A percentile compares a stretch with the other conserved stretches of the same genome.
Conservation (phyloP, 2,113 vertebrate genomes). For the Amia ocellicauda region DNA sequence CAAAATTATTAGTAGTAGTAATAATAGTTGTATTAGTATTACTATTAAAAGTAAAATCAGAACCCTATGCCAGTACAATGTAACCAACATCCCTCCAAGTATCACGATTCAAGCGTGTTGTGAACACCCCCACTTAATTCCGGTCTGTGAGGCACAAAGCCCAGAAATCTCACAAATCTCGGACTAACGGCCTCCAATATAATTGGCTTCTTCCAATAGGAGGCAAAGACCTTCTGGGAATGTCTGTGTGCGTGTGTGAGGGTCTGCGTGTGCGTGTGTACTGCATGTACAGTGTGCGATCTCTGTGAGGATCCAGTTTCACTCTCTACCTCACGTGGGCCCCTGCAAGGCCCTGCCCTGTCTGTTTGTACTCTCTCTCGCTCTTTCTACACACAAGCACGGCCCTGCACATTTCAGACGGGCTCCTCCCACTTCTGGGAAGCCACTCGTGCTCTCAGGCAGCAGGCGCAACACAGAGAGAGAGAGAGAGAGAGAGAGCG, state of each 20-base stretch:
- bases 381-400: conserved; percentile 12
- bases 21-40: too few relatives aligned
- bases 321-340: conserved; percentile 17
- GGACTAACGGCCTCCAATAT: too few relatives aligned
- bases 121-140: too few relatives aligned
- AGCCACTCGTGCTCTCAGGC: conserved; percentile 14
- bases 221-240: too few relatives aligned
- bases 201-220: too few relatives aligned
- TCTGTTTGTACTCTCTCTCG: conserved; percentile 13
- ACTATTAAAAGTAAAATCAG: too few relatives aligned
- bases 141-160: background rate
- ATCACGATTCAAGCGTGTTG: too few relatives aligned
- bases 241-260: conserved; percentile 6
- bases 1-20: too few relatives aligned
- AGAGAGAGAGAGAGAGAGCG: background rate
- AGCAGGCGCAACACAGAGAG: conserved; percentile 11
- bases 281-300: background rate
- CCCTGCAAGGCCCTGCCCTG: conserved; percentile 12
- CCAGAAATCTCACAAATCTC: too few relatives aligned
- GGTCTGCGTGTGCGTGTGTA: conserved; percentile 5
- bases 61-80: too few relatives aligned
- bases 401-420: conserved; percentile 14
- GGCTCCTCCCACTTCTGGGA: conserved; percentile 33
- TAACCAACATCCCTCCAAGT: too few relatives aligned
- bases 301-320: conserved; percentile 2